phyloP scores from a whole-genome alignment of 2,888 invertebrate genomes.

The Horisme vitalbata region DNA sequence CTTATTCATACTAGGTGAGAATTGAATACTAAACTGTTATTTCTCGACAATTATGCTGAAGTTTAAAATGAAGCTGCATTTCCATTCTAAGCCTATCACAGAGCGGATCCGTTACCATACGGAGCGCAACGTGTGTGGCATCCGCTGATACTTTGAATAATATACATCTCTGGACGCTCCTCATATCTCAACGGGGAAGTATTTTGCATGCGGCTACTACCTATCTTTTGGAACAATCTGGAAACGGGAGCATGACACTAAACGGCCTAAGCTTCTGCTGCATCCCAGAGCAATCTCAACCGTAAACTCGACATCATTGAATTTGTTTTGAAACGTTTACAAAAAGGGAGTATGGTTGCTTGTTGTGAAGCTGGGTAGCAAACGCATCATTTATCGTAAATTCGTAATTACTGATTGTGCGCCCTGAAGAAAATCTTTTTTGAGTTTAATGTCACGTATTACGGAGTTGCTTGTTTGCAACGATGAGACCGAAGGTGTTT shows the following conservation, averaged over 20 bases:
- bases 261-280: slow-evolving; percentile 34
- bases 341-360: slow-evolving; percentile 29
- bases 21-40: slow-evolving; percentile 23
- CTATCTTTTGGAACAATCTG: slow-evolving; percentile 77
- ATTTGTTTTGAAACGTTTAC: slow-evolving; percentile 23
- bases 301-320: slow-evolving; percentile 10
- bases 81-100: slow-evolving; percentile 24
- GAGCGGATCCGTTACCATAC: slow-evolving; percentile 38
- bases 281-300: slow-evolving; percentile 27
- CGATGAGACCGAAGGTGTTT: slow-evolving; percentile 33
- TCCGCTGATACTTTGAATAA: slow-evolving; percentile 68
- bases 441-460: slow-evolving; percentile 60
- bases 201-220: slow-evolving; percentile 76
- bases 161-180: slow-evolving; percentile 66
- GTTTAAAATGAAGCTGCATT: slow-evolving; percentile 18
- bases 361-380: slow-evolving; percentile 39
- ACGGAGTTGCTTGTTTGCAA: slow-evolving; percentile 42
- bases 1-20: slow-evolving; percentile 16
- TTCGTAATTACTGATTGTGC: slow-evolving; percentile 68
- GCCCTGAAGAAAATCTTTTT: slow-evolving; percentile 55
- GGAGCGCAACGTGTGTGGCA: slow-evolving; percentile 72
- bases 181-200: slow-evolving; percentile 79
- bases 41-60: slow-evolving; percentile 20
- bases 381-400: slow-evolving; percentile 74
- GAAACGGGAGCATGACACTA: slow-evolving; percentile 60